Conservation (phyloP, 2,888 invertebrate genomes). For the Azorinus chamasolen region DNA sequence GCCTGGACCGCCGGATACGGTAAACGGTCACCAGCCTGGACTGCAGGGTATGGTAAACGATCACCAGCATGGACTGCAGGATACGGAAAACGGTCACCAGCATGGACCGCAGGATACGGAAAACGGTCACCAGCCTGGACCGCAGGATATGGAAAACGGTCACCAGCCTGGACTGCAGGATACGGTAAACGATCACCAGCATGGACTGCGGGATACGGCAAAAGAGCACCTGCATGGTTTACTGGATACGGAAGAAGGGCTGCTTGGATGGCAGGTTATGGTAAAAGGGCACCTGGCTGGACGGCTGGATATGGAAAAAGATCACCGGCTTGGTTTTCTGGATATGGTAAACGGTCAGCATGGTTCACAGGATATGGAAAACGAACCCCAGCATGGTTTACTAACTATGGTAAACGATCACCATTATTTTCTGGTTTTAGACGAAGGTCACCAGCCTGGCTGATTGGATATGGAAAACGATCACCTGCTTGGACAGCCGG, state of each 20-base stretch:
- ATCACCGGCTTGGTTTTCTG: background rate
- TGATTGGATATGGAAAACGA: slow-evolving; percentile 46
- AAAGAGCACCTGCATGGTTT: slow-evolving; percentile 11
- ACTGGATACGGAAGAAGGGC: slow-evolving; percentile 35
- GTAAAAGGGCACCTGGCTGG: slow-evolving; percentile 31
- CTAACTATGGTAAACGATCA: slow-evolving; percentile 31
- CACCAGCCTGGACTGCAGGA: slow-evolving; percentile 15
- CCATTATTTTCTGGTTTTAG: too few species aligned
- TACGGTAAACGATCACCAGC: slow-evolving; percentile 37
- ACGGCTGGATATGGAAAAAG: slow-evolving; percentile 14
- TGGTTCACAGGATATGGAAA: slow-evolving; percentile 18
- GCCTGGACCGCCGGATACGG: slow-evolving; percentile 24
- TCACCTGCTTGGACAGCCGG: slow-evolving; percentile 18
- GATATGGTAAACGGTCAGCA: slow-evolving; percentile 5
- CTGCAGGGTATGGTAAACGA: slow-evolving; percentile 44
- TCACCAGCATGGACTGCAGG: slow-evolving; percentile 35
- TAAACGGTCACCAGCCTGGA: slow-evolving; percentile 33
- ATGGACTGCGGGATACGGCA: slow-evolving; percentile 9
- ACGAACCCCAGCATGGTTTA: slow-evolving; percentile 23
- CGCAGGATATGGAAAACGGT: slow-evolving; percentile 41
- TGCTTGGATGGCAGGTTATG: slow-evolving; percentile 38
- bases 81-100: slow-evolving; percentile 40
- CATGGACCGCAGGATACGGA: slow-evolving; percentile 25
- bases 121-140: slow-evolving; percentile 32
- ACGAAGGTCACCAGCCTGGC: slow-evolving; percentile 23